Conservation (phyloP, 2,113 vertebrate species). For the Syngnathus floridae region DNA sequence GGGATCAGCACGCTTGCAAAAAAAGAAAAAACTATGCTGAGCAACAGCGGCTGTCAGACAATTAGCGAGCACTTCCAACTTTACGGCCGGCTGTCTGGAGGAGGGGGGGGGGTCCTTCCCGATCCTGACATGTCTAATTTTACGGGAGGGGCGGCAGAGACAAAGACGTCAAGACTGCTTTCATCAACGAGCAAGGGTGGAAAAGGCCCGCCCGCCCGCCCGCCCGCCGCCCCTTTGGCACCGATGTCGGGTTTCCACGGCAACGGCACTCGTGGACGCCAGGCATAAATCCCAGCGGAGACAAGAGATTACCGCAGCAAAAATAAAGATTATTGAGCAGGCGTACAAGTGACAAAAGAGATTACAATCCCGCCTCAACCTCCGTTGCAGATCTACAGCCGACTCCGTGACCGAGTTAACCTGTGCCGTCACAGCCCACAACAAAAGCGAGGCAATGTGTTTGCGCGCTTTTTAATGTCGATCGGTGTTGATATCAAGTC, state of each 20-base stretch:
- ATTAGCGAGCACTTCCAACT: conserved; percentile 17
- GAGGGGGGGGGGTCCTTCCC: conserved; percentile 21
- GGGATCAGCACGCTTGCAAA: no score
- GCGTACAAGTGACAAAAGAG: conserved; percentile 55
- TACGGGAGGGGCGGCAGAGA: not conserved
- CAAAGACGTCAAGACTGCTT: not conserved
- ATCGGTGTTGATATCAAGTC: not conserved
- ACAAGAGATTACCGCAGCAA: conserved; percentile 59
- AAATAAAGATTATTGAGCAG: conserved; percentile 55
- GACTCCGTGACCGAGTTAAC: not conserved
- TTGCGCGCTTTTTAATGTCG: not conserved
- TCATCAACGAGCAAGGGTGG: no score
- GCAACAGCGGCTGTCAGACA: not conserved
- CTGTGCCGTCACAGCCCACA: conserved; percentile 2
- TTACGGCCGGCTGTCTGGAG: conserved; percentile 32
- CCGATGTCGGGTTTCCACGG: conserved; percentile 24
- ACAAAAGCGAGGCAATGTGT: not conserved
- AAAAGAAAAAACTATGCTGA: no score
- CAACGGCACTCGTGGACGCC: conserved; percentile 46
- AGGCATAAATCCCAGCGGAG: conserved; percentile 59
- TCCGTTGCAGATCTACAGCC: conserved; percentile 32
- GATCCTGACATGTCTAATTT: conserved; percentile 25
- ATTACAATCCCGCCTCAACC: conserved; percentile 49
- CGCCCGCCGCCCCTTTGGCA: no score
- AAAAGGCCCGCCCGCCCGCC: not conserved